Percentiles rank a stretch among this genome's conserved stretches.
Evolutionary conservation across 2,113 vertebrate genomes (phyloP).

Genomic region (Pseudolaguvia tuberculata): DNA sequence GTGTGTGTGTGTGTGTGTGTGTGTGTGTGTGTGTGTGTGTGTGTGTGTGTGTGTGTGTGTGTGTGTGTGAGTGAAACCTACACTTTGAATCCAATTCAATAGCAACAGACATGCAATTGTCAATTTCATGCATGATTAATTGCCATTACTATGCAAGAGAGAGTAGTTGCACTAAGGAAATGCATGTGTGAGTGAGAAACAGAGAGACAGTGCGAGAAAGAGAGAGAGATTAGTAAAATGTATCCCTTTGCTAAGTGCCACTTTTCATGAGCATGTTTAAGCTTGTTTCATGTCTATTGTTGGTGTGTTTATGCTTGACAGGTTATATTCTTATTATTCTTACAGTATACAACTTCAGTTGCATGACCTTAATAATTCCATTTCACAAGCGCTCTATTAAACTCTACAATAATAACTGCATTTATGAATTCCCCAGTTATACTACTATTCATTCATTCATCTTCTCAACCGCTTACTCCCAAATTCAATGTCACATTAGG

Average conservation of each 20-base stretch:
- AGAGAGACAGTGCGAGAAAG: not conserved
- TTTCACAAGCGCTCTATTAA: not conserved
- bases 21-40: no score
- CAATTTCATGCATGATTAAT: conserved; percentile 78
- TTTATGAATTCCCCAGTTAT: not conserved
- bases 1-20: no score
- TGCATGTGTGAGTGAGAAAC: not conserved
- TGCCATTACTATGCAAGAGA: conserved; percentile 65
- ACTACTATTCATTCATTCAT: no score
- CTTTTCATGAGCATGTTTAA: no score
- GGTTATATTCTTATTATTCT: no score
- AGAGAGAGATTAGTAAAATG: not conserved
- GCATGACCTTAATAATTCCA: not conserved
- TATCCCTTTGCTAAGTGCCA: conserved; percentile 1
- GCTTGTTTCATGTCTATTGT: no score
- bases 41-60: no score
- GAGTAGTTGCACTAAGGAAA: conserved; percentile 34
- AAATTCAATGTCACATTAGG: no score
- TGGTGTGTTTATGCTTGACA: no score
- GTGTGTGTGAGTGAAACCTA: no score
- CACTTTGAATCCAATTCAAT: conserved; percentile 65
- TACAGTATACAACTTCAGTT: not conserved
- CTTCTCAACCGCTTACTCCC: no score
- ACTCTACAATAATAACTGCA: not conserved
- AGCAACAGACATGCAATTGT: conserved; percentile 64